Conservation (phyloP, 2,113 vertebrate genomes). For the Corythornis cristatus region DNA sequence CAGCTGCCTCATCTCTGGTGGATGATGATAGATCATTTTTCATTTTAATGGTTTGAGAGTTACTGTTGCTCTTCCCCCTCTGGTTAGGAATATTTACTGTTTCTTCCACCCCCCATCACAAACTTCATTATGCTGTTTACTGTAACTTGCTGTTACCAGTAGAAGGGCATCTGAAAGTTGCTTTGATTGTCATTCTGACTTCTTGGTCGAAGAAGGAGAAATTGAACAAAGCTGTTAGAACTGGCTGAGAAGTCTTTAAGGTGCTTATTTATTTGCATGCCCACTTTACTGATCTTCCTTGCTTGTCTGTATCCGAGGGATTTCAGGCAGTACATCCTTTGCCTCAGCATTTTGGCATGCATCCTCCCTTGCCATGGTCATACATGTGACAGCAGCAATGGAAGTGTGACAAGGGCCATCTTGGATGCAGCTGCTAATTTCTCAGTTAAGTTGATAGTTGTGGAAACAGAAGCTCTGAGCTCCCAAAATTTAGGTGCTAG, state of each 20-base stretch:
- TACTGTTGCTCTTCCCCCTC: neutral
- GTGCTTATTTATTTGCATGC: neutral
- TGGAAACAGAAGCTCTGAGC: neutral
- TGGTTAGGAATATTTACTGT: neutral
- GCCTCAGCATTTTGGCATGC: neutral
- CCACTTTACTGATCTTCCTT: neutral
- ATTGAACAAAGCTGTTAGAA: neutral
- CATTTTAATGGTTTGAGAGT: neutral
- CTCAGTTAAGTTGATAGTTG: neutral
- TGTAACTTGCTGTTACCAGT: neutral
- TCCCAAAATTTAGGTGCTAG: neutral
- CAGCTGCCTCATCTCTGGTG: neutral
- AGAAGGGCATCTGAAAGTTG: neutral
- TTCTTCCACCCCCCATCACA: neutral
- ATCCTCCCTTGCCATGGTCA: neutral
- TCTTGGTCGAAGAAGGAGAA: neutral
- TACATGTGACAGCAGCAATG: neutral
- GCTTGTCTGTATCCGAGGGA: neutral
- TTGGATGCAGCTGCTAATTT: neutral
- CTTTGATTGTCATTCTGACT: neutral
- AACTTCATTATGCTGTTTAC: neutral
- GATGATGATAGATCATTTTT: neutral
- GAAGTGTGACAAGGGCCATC: neutral
- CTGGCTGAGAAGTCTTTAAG: neutral
- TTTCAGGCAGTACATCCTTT: neutral